Percentiles rank a stretch among this genome's conserved stretches.
Evolutionary conservation across 2,113 vertebrate genomes (phyloP).

Genomic region (Myotis yumanensis): DNA sequence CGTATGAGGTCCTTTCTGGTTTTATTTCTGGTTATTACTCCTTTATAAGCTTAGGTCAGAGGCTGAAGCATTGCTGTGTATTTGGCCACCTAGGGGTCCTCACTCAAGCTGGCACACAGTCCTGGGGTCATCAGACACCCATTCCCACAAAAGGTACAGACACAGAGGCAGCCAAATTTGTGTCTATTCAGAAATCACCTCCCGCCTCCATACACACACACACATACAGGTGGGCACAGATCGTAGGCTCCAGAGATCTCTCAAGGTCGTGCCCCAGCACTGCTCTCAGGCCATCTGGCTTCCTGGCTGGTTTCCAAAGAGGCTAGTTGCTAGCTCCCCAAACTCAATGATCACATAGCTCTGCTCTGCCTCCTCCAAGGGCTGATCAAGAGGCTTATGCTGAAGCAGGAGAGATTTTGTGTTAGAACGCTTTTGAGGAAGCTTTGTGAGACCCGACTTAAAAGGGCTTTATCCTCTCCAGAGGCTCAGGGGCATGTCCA

Average conservation of each 20-base stretch:
- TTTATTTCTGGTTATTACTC: conserved; percentile 15
- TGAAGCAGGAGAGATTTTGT: background rate
- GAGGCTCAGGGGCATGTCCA: background rate
- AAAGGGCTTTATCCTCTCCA: background rate
- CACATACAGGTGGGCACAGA: background rate
- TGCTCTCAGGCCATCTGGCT: background rate
- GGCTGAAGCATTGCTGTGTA: background rate
- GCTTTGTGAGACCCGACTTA: background rate
- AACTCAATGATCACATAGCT: conserved; percentile 16
- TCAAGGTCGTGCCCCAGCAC: background rate
- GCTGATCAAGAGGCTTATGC: conserved; percentile 32
- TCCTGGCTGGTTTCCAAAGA: background rate
- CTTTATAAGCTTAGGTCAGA: background rate
- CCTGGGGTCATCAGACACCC: no score
- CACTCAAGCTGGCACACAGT: background rate
- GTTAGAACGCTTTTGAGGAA: conserved; percentile 26
- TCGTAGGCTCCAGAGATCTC: background rate
- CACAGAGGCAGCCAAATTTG: background rate
- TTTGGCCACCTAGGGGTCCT: background rate
- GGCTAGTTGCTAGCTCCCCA: background rate
- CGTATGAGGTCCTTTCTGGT: background rate
- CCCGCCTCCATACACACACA: no score
- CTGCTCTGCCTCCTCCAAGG: conserved; percentile 24
- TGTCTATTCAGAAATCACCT: background rate
- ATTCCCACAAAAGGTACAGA: background rate